Base-by-base conservation (phyloP, 2,797 vertebrate species). In the Bradypodion pumilum region DNA sequence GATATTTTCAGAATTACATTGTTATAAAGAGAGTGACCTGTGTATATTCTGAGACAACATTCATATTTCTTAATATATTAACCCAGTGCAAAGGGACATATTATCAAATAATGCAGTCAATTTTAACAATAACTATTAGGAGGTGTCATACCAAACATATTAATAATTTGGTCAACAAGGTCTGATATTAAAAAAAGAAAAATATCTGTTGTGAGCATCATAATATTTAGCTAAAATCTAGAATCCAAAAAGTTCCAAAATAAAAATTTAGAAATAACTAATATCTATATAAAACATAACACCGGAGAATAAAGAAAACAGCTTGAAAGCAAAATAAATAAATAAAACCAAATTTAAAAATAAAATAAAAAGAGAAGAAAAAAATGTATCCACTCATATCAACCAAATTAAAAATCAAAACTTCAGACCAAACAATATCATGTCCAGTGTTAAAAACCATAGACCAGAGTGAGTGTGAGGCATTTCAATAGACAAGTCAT, bases 51-150 rank as follows among this genome's bases (percentile, higher is more conserved):
- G 44, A 89, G 79, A 40, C 65, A 81, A 90, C 74, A 23, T n/a
- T 87, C 87, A 62, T 66, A 86, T 81, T 35, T 79, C 70, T 91
- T 87, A 87, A 89, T 60, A 32, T 68, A 81, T 10, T 83, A 65
- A 81, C 70, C 76, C 87, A 85, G n/a, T 88, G 19, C 21, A 89
- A 81, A 70, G 73, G 46, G 87, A 81, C 78, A 59, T 42, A 88
- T 91, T 85, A 91, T 91, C 91, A 83, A 77, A 91, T 81, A 93
- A 93, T 92, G 90, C 82, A 93, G 92, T 91, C 90, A 92, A 81
- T 91, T 93, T 93, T 82, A 84, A 83, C 7, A 79, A 8, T 16
- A 63, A 68, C 87, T 37, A 40, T 66, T 76, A 63, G 32, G 70
- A 85, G 66, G 8, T 37, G 42, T 37, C 12, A 6, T 81, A 46